Conservation (phyloP, 2,888 invertebrate genomes). For the Drosophila paranaensis region DNA sequence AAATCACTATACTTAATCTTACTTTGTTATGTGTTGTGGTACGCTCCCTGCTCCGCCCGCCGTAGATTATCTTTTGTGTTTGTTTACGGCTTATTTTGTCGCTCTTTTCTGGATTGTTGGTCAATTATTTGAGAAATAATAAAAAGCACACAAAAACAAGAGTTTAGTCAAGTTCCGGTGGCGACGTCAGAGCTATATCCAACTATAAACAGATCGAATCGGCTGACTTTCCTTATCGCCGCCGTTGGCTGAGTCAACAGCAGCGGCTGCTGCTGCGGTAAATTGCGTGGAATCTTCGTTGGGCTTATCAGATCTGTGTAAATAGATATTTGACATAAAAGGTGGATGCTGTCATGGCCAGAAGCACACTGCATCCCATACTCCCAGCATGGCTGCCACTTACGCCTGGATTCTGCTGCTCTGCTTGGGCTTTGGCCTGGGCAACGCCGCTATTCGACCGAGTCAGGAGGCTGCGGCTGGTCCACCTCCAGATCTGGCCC, state of each 20-base stretch:
- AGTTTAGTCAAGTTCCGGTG: conserved; percentile 45
- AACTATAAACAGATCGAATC: conserved; percentile 64
- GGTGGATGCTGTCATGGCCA: not conserved
- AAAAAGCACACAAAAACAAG: conserved; percentile 64
- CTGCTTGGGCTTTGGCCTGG: conserved; percentile 34
- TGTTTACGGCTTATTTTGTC: conserved; percentile 64
- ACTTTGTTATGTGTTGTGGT: conserved; percentile 49
- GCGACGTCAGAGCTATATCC: conserved; percentile 21
- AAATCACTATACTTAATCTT: conserved; percentile 34
- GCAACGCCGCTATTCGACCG: not conserved
- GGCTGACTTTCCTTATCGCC: conserved; percentile 54
- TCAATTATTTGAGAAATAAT: conserved; percentile 67
- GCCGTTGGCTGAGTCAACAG: conserved; percentile 53
- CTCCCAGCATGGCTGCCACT: conserved; percentile 40
- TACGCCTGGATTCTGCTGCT: conserved; percentile 47
- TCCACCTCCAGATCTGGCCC: conserved; percentile 57
- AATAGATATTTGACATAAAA: conserved; percentile 36
- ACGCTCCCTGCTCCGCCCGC: conserved; percentile 7
- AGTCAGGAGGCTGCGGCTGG: not conserved
- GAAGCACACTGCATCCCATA: conserved; percentile 13
- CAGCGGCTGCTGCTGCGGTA: conserved; percentile 57
- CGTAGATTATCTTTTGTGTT: conserved; percentile 61
- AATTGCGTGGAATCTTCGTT: conserved; percentile 33
- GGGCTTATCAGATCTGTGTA: conserved; percentile 50
- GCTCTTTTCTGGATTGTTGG: conserved; percentile 59